Evolutionary conservation across 2,113 vertebrate species (phyloP).

Genomic region (Pluvialis apricaria): DNA sequence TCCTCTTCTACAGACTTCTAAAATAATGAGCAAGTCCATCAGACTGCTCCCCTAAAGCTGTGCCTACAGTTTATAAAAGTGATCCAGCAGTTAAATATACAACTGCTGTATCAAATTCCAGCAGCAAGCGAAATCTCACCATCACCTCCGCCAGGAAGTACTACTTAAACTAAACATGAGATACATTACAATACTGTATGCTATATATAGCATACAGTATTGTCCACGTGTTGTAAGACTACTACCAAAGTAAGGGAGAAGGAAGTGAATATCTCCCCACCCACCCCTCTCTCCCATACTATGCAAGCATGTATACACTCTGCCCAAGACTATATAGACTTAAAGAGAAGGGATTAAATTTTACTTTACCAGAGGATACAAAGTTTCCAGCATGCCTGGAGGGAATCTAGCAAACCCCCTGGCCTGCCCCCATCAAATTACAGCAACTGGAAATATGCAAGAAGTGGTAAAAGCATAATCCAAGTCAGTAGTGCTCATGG

Average conservation of each 20-base stretch:
- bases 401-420: not conserved
- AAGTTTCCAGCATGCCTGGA: not conserved
- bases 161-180: not conserved
- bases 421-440: not conserved
- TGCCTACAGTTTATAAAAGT: not conserved
- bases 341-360: not conserved
- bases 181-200: not conserved
- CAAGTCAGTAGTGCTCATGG: not conserved
- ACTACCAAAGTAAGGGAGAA: not conserved
- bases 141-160: not conserved
- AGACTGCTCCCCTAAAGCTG: not conserved
- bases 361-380: not conserved
- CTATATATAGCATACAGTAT: not conserved
- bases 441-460: not conserved
- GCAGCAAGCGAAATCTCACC: not conserved
- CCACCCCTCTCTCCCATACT: not conserved
- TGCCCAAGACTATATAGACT: not conserved
- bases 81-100: not conserved
- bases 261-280: not conserved
- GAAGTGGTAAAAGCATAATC: not conserved
- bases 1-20: not conserved
- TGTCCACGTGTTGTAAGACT: not conserved
- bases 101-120: not conserved
- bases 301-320: not conserved
- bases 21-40: not conserved